phyloP scores from a whole-genome alignment of 2,888 invertebrate genomes.

The Leuctra nigra region DNA sequence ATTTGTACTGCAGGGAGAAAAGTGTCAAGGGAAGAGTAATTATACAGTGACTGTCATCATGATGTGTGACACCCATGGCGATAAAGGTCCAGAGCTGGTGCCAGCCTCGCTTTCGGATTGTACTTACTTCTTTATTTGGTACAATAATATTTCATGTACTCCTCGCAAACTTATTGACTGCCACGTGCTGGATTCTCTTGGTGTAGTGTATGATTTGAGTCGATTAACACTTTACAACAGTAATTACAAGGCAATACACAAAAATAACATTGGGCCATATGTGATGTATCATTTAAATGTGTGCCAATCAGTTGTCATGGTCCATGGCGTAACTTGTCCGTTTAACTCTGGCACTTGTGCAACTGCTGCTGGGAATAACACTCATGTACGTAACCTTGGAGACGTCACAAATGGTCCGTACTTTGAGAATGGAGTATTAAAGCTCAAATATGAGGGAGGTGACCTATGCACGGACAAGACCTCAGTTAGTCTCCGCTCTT shows the following conservation, averaged over 20 bases:
- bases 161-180: conserved; percentile 9
- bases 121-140: conserved; percentile 8
- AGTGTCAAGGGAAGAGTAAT: background rate
- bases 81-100: conserved; percentile 4
- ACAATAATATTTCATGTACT: conserved; percentile 8
- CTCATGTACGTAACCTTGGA: background rate
- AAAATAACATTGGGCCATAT: background rate
- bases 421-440: conserved; percentile 4
- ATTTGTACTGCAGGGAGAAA: background rate
- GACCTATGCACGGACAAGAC: conserved; percentile 1
- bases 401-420: conserved; percentile 9
- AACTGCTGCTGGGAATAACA: background rate
- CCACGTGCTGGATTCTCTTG: background rate
- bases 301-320: conserved; percentile 9
- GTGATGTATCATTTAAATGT: conserved; percentile 7
- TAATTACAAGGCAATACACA: conserved; percentile 1
- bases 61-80: conserved; percentile 1
- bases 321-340: background rate
- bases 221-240: conserved; percentile 5
- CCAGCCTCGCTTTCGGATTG: background rate
- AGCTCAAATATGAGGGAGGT: conserved; percentile 16
- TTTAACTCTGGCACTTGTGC: conserved; percentile 8
- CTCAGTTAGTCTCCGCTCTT: background rate
- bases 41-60: conserved; percentile 3
- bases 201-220: conserved; percentile 4